A percentile compares a stretch with the other conserved stretches of the same genome.
These are phyloP conservation scores for Pandion haliaetus DNA, from an alignment of 2,113 vertebrate genomes.

Conservation along the genomic window DNA sequence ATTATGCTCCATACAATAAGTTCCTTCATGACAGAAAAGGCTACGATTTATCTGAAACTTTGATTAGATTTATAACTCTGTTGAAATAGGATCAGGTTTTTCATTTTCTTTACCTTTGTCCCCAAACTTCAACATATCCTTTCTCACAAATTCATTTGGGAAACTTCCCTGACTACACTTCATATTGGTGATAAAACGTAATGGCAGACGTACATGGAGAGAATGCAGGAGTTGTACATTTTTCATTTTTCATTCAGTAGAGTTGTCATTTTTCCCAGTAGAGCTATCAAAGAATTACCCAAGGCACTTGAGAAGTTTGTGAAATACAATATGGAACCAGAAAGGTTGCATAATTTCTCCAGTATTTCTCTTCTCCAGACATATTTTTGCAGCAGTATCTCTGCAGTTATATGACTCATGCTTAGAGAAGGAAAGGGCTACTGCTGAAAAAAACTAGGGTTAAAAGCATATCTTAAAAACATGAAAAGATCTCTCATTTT, in stretches of 20 bases:
- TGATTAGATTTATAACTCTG: neutral
- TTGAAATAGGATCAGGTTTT: neutral
- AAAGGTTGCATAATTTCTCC: neutral
- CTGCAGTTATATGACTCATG: neutral
- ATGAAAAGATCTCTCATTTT: neutral
- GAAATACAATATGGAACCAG: neutral
- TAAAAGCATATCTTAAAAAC: neutral
- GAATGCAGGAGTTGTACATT: neutral
- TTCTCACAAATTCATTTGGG: neutral
- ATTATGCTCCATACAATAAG: neutral
- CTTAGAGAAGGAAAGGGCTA: neutral
- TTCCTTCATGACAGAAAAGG: neutral
- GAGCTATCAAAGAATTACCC: neutral
- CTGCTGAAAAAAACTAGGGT: neutral
- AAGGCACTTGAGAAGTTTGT: neutral
- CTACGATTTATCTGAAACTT: neutral
- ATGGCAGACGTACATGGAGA: accelerated
- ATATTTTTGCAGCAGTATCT: neutral
- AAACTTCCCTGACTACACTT: neutral
- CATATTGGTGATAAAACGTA: neutral
- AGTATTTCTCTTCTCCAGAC: neutral
- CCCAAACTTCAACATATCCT: neutral
- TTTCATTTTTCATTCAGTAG: neutral
- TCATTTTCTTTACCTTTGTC: neutral
- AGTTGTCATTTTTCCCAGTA: neutral